Percentiles rank a stretch among this genome's conserved stretches.
Evolutionary conservation across 2,113 vertebrate genomes (phyloP).

Genomic region (Carollia perspicillata): DNA sequence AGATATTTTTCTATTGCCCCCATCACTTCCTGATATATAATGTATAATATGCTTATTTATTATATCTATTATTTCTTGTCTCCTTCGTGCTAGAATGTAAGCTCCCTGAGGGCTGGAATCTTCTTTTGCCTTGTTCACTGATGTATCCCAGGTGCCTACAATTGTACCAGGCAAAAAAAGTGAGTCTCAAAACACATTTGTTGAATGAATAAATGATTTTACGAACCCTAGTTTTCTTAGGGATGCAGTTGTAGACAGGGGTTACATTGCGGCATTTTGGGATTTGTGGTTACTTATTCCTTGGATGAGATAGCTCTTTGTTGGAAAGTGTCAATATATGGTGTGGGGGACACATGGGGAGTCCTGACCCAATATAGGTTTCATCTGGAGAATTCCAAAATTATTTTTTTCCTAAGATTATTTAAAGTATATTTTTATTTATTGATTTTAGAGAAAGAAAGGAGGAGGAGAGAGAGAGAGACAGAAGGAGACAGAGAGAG

Average conservation of each 20-base stretch:
- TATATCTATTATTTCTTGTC: neutral
- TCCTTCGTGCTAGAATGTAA: neutral
- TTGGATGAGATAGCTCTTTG: neutral
- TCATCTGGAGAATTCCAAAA: neutral
- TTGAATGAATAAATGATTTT: conserved; percentile 13
- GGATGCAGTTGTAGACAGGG: neutral
- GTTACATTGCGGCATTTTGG: neutral
- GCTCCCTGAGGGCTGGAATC: neutral
- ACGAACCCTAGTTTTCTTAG: neutral
- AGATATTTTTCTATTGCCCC: neutral
- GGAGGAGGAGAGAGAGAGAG: no score
- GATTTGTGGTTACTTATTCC: neutral
- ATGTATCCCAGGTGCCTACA: neutral
- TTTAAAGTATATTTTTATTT: no score
- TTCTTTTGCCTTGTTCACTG: neutral
- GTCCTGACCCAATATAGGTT: neutral
- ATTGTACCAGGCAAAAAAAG: neutral
- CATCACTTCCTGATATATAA: neutral
- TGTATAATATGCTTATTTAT: neutral
- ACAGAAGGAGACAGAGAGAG: no score
- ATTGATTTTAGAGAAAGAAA: no score
- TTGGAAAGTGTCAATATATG: neutral
- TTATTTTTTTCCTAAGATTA: neutral
- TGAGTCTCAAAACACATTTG: neutral
- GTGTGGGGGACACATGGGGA: neutral